Conservation (phyloP, 2,888 invertebrate genomes). For the Laspeyria flexula region DNA sequence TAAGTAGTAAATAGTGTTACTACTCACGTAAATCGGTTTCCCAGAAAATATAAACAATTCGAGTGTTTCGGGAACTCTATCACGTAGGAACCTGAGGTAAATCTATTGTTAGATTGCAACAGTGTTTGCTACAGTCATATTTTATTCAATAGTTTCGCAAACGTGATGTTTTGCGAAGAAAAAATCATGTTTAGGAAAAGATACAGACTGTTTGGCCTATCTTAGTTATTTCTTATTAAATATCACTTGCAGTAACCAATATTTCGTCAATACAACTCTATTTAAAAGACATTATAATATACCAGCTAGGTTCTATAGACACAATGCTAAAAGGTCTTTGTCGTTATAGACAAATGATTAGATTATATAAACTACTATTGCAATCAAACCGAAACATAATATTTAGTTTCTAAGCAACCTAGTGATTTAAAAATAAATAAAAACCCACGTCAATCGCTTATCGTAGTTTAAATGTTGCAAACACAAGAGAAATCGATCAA, state of each 20-base stretch:
- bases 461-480: not conserved
- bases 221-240: too few relatives aligned
- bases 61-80: constrained; percentile 4
- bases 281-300: too few relatives aligned
- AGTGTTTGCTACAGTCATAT: not conserved
- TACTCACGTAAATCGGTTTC: constrained; percentile 12
- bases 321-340: too few relatives aligned
- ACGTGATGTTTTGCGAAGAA: too few relatives aligned
- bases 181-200: too few relatives aligned
- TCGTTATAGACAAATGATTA: not conserved
- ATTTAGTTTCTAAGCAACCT: not conserved
- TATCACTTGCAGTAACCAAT: too few relatives aligned
- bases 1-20: constrained; percentile 5
- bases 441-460: not conserved
- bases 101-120: constrained; percentile 6
- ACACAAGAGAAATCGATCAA: not conserved
- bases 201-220: too few relatives aligned
- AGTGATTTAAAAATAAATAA: not conserved
- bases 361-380: too few relatives aligned
- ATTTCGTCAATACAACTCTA: too few relatives aligned
- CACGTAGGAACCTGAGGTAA: not conserved
- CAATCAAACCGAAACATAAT: too few relatives aligned
- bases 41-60: constrained; percentile 12
- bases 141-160: not conserved
- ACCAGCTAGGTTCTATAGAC: too few relatives aligned